Evolutionary conservation across 2,888 invertebrate genomes (phyloP).

Genomic region (Cephus pygmeus): DNA sequence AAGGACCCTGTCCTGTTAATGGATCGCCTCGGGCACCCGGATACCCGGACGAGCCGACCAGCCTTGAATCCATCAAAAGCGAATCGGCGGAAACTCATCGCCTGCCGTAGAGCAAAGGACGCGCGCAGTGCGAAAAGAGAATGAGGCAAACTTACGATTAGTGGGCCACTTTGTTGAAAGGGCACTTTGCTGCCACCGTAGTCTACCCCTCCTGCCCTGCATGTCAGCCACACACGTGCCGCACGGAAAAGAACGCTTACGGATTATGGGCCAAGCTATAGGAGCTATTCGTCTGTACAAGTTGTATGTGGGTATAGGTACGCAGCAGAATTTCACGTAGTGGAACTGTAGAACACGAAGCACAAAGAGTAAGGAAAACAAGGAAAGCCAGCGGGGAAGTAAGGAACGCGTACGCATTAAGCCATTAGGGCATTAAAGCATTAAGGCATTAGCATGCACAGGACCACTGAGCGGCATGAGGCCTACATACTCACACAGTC

Average conservation of each 20-base stretch:
- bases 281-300: too few species aligned
- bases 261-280: too few species aligned
- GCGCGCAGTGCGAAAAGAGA: slow-evolving; percentile 7
- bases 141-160: not conserved
- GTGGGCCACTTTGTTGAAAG: slow-evolving; percentile 39
- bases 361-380: too few species aligned
- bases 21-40: slow-evolving; percentile 22
- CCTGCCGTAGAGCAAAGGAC: not conserved
- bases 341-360: too few species aligned
- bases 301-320: too few species aligned
- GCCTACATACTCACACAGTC: too few species aligned
- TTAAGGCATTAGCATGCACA: too few species aligned
- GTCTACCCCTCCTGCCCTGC: slow-evolving; percentile 20
- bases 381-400: too few species aligned
- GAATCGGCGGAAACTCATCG: not conserved
- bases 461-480: too few species aligned
- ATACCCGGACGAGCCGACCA: slow-evolving; percentile 3
- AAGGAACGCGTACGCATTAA: too few species aligned
- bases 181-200: slow-evolving; percentile 35
- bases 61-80: slow-evolving; percentile 34
- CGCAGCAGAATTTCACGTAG: too few species aligned
- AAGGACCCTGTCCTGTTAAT: slow-evolving; percentile 34
- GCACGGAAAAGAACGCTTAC: slow-evolving; percentile 33
- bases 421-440: too few species aligned
- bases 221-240: slow-evolving; percentile 24